These are phyloP conservation scores for Aldrovandia affinis DNA, from an alignment of 2,797 vertebrate genomes.

Conservation along the genomic window DNA sequence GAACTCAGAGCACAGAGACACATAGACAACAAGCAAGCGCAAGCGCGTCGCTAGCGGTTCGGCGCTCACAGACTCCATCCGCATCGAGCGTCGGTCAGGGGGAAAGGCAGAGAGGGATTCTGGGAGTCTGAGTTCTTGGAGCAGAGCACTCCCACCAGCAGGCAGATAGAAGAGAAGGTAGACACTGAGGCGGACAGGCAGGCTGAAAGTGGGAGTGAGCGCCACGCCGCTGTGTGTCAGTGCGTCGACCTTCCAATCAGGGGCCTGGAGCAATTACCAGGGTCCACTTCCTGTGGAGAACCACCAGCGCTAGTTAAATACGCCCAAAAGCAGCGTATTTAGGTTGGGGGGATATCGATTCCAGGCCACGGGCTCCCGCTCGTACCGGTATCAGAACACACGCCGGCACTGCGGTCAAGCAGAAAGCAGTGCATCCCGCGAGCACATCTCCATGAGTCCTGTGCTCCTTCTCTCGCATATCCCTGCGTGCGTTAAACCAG, in stretches of 20 bases:
- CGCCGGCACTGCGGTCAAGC: background rate
- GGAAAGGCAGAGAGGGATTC: background rate
- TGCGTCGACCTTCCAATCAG: background rate
- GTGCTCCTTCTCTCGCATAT: background rate
- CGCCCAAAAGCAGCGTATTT: background rate
- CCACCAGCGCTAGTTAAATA: background rate
- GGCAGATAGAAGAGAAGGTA: background rate
- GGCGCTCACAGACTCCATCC: no score
- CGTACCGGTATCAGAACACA: background rate
- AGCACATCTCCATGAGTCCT: background rate
- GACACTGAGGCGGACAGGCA: background rate
- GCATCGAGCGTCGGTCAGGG: background rate
- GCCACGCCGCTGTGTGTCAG: background rate
- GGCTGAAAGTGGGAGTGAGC: background rate
- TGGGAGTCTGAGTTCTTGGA: background rate
- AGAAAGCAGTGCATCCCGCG: background rate
- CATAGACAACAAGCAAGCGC: no score
- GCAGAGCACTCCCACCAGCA: background rate
- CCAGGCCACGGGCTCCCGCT: background rate
- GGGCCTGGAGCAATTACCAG: background rate
- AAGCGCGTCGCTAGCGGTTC: no score
- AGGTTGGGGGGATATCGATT: conserved; percentile 14
- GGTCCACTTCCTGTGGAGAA: background rate
- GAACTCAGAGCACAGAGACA: no score
- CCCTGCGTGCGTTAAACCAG: background rate